Conservation (phyloP, 2,888 invertebrate genomes). For the Choristoneura rosaceana region DNA sequence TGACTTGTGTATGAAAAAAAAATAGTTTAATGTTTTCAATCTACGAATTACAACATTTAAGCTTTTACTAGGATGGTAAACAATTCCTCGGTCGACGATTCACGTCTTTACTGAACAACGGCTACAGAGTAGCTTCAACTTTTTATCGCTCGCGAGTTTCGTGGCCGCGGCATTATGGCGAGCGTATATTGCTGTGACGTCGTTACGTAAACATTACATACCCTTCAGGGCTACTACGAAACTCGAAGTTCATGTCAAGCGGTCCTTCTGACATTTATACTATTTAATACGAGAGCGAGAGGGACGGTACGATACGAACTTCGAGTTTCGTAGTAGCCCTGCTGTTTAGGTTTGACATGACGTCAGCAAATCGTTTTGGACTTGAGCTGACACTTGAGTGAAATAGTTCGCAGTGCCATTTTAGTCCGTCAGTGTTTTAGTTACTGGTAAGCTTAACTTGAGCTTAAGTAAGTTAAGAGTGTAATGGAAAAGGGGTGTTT, state of each 20-base stretch:
- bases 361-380: slow-evolving; percentile 36
- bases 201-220: slow-evolving; percentile 35
- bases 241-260: too few species aligned
- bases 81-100: too few species aligned
- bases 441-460: neutral
- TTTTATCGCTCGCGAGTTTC: slow-evolving; percentile 10
- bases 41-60: too few species aligned
- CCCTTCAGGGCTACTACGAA: too few species aligned
- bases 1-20: too few species aligned
- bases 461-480: neutral
- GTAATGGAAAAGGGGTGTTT: neutral
- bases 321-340: too few species aligned
- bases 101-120: neutral
- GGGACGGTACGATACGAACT: too few species aligned
- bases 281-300: too few species aligned
- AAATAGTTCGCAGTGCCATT: neutral
- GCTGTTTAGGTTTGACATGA: slow-evolving; percentile 38
- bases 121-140: neutral
- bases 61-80: too few species aligned
- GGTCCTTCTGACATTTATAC: too few species aligned
- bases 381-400: slow-evolving; percentile 29
- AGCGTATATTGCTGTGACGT: slow-evolving; percentile 33
- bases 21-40: too few species aligned
- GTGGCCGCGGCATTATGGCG: slow-evolving; percentile 25
- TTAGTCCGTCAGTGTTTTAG: neutral